phyloP scores from a whole-genome alignment of 2,113 vertebrate species.

The Stictonetta naevosa region DNA sequence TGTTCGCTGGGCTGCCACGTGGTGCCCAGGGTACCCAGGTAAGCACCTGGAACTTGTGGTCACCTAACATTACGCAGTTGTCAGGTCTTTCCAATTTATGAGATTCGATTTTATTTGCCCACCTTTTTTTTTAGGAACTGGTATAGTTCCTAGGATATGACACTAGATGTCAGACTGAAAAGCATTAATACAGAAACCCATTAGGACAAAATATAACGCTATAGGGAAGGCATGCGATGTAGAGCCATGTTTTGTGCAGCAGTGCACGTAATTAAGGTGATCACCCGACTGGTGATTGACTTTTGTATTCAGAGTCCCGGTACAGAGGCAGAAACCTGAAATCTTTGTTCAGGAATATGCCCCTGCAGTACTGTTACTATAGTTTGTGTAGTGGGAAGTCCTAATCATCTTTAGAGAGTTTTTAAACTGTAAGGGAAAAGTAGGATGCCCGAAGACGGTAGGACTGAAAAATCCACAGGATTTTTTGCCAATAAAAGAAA shows the following conservation, averaged over 20 bases:
- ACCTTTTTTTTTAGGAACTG: background rate
- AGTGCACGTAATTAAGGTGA: background rate
- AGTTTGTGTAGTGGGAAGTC: background rate
- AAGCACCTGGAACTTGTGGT: background rate
- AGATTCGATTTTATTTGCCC: background rate
- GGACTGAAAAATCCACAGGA: background rate
- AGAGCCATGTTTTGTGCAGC: background rate
- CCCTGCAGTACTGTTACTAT: background rate
- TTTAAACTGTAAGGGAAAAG: background rate
- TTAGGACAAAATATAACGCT: background rate
- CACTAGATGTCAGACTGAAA: background rate
- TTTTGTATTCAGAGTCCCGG: rapidly evolving
- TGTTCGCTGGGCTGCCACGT: background rate
- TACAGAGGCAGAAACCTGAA: background rate
- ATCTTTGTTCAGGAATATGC: background rate
- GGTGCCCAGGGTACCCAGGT: background rate
- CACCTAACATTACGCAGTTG: rapidly evolving
- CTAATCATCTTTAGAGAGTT: background rate
- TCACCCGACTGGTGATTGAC: background rate
- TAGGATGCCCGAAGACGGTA: background rate
- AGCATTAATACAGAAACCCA: background rate
- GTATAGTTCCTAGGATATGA: background rate
- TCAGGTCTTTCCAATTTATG: background rate
- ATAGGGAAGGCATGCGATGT: rapidly evolving
- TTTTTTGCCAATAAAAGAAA: background rate